Evolutionary conservation across 2,888 invertebrate genomes (phyloP).

Genomic region (Phorcus lineatus): DNA sequence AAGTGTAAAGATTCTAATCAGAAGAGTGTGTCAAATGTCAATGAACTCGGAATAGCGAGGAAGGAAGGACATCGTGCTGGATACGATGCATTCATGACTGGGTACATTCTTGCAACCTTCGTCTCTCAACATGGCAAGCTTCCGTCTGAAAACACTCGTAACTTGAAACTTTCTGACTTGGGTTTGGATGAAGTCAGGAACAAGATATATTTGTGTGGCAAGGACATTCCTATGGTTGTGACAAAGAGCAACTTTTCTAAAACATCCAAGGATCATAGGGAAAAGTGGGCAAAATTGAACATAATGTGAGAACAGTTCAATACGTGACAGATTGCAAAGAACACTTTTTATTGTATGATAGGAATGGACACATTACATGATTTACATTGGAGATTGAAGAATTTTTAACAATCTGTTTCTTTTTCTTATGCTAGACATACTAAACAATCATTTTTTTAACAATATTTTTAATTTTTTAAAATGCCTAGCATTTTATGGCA

Average conservation of each 20-base stretch:
- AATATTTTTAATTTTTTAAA: no score
- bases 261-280: slow-evolving; percentile 66
- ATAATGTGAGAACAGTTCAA: no score
- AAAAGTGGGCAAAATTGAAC: slow-evolving; percentile 39
- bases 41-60: background rate
- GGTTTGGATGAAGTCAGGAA: slow-evolving; percentile 67
- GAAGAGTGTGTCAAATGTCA: background rate
- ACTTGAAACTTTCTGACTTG: slow-evolving; percentile 35
- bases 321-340: no score
- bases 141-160: background rate
- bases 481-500: no score
- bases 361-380: no score
- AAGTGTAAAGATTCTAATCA: background rate
- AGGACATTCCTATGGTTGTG: slow-evolving; percentile 74
- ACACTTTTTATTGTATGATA: no score
- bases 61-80: slow-evolving; percentile 74
- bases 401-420: no score
- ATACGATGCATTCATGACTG: slow-evolving; percentile 77
- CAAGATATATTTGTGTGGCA: slow-evolving; percentile 74
- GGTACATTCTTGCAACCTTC: slow-evolving; percentile 72
- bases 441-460: no score
- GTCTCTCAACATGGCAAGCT: slow-evolving; percentile 49
- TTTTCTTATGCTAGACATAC: no score
- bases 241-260: slow-evolving; percentile 72
- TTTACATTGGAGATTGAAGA: no score